Percentiles rank a stretch among this genome's conserved stretches.
Evolutionary conservation across 2,113 vertebrate genomes (phyloP).

Genomic region (Actenoides hombroni): DNA sequence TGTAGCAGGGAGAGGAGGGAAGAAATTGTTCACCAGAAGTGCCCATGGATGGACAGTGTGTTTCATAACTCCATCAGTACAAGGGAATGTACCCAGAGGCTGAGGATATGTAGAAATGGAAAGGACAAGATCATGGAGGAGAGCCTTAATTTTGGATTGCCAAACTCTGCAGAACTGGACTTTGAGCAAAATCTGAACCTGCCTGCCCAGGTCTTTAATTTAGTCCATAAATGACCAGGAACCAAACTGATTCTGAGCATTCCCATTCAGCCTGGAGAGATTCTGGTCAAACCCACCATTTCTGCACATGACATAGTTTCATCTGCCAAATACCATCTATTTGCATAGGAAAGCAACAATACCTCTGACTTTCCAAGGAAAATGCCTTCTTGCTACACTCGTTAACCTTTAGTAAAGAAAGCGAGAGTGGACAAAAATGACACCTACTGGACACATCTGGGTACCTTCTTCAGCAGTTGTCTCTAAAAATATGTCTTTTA

Average conservation of each 20-base stretch:
- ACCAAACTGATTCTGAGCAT: neutral
- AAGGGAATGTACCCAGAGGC: neutral
- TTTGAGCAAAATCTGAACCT: neutral
- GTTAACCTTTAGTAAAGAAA: neutral
- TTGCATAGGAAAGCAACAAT: neutral
- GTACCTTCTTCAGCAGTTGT: neutral
- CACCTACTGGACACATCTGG: neutral
- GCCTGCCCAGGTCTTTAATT: neutral
- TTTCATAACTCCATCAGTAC: neutral
- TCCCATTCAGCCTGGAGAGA: neutral
- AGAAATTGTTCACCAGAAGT: neutral
- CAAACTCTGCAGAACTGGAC: neutral
- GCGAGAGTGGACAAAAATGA: neutral
- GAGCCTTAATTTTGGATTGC: neutral
- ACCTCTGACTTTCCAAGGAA: neutral
- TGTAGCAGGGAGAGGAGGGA: neutral
- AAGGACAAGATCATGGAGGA: neutral
- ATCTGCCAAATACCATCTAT: neutral
- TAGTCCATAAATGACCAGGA: neutral
- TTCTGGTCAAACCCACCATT: neutral
- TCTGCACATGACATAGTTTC: neutral
- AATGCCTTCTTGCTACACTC: neutral
- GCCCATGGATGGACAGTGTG: rapidly evolving
- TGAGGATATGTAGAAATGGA: neutral
- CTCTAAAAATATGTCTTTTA: neutral